Conservation (phyloP, 2,888 invertebrate genomes). For the Melieria crassipennis region DNA sequence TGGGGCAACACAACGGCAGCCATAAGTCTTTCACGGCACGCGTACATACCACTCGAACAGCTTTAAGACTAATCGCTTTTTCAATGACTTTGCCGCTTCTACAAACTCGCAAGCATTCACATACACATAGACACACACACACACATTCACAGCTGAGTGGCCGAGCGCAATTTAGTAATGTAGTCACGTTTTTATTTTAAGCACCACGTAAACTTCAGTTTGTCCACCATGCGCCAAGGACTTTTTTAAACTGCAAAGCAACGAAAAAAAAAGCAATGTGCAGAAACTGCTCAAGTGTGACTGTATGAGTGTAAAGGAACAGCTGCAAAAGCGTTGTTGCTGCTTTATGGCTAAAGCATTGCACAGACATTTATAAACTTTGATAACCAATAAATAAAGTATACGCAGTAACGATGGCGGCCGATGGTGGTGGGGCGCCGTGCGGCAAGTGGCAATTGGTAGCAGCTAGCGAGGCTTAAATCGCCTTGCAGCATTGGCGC, state of each 20-base stretch:
- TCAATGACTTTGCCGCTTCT: background rate
- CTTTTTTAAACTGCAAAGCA: background rate
- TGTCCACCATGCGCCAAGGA: background rate
- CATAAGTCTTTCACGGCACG: background rate
- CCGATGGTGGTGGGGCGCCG: no score
- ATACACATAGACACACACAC: no score
- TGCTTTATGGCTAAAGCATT: background rate
- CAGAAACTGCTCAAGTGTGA: background rate
- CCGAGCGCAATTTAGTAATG: background rate
- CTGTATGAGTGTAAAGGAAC: no score
- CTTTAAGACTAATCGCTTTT: background rate
- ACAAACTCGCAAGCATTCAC: background rate
- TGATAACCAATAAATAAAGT: slow-evolving; percentile 1
- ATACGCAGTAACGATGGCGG: no score
- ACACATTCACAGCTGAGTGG: no score
- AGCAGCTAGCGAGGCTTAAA: no score
- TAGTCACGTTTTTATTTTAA: slow-evolving; percentile 2
- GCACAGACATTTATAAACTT: background rate
- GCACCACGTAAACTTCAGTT: background rate
- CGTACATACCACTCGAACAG: background rate
- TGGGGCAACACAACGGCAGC: no score
- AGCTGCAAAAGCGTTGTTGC: background rate
- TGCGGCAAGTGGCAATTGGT: no score
- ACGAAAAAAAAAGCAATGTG: background rate
- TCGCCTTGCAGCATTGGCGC: no score